Evolutionary conservation across 1,140 invertebrate species (phyloP), one percentile per base, ranked within the genome.

Genomic region (Drosophila guanche): DNA sequence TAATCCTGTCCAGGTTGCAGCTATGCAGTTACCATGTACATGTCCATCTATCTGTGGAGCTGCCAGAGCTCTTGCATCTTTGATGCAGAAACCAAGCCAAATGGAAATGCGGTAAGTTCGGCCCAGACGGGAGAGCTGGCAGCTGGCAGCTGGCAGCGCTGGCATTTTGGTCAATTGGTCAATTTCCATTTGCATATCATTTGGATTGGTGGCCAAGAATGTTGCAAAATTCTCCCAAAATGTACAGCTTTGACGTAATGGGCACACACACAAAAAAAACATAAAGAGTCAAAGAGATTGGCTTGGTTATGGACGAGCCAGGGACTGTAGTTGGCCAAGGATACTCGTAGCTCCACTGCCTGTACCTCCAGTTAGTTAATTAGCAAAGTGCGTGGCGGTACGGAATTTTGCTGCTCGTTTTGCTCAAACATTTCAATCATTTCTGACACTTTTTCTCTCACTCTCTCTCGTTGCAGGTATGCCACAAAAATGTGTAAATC

Each of bases 151-250:
- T 52, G 63, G 42, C 65, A 62, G n/a, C 50, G 66, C 65, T 68
- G 69, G 72, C 63, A 69, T 62, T 55, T 55, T 76, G 74, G 61
- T 84, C 80, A 85, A 72, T 79, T 85, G 79, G 71, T 76, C 76
- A 85, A 85, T 84, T 84, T 79, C 73, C 76, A 84, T 84, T 84
- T 84, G 72, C 71, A 79, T 86, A 86, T 76, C 76, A 60, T 80
- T 84, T 76, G 76, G 79, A 86, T 84, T 79, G 80, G 59, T 51
- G 37, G 70, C 70, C 66, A 68, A 69, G 66, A 69, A 74, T 65
- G 70, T 74, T 74, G 70, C 70, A 66, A 74, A 65, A 74, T 71
- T 63, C 54, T 70, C 33, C 47, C 12, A 51, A 70, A 70, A 46
- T 70, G 65, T 70, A 59, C 66, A 70, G 54, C 10, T 71, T 79